These are phyloP conservation scores for Thunnus albacares DNA, from an alignment of 2,797 vertebrate genomes.

Conservation along the genomic window DNA sequence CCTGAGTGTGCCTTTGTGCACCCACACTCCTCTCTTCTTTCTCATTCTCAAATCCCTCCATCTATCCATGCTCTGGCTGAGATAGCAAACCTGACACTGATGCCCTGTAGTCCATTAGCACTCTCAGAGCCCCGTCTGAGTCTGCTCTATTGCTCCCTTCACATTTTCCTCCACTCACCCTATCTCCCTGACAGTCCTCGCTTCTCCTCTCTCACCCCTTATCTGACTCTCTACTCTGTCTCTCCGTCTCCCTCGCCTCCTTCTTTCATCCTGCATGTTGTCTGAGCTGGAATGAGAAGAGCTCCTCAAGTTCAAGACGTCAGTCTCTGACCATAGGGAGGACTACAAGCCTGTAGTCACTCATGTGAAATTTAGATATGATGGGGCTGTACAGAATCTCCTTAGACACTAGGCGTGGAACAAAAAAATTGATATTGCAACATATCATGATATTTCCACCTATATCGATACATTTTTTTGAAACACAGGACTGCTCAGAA, in stretches of 20 bases:
- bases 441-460: too few relatives aligned
- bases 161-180: slow-evolving; percentile 70
- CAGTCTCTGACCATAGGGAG: slow-evolving; percentile 14
- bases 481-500: too few relatives aligned
- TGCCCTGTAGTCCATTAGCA: slow-evolving; percentile 82
- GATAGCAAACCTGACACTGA: slow-evolving; percentile 83
- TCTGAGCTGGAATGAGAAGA: slow-evolving; percentile 23
- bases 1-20: slow-evolving; percentile 57
- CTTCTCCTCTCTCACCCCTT: slow-evolving; percentile 49
- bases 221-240: slow-evolving; percentile 39
- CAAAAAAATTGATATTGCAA: too few relatives aligned
- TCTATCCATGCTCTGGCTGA: slow-evolving; percentile 61
- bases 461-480: too few relatives aligned
- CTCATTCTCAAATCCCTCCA: slow-evolving; percentile 73
- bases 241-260: slow-evolving; percentile 20
- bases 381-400: slow-evolving; percentile 4
- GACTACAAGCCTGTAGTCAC: slow-evolving; percentile 19
- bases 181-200: slow-evolving; percentile 58
- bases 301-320: slow-evolving; percentile 44
- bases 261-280: slow-evolving; percentile 21
- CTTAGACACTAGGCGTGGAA: too few relatives aligned
- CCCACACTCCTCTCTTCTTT: slow-evolving; percentile 66
- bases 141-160: slow-evolving; percentile 63
- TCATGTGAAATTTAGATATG: slow-evolving; percentile 29
- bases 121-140: slow-evolving; percentile 58